A percentile compares a stretch with the other conserved stretches of the same genome.
Evolutionary conservation across 2,888 invertebrate genomes (phyloP).

Genomic region (Agrotis segetum): DNA sequence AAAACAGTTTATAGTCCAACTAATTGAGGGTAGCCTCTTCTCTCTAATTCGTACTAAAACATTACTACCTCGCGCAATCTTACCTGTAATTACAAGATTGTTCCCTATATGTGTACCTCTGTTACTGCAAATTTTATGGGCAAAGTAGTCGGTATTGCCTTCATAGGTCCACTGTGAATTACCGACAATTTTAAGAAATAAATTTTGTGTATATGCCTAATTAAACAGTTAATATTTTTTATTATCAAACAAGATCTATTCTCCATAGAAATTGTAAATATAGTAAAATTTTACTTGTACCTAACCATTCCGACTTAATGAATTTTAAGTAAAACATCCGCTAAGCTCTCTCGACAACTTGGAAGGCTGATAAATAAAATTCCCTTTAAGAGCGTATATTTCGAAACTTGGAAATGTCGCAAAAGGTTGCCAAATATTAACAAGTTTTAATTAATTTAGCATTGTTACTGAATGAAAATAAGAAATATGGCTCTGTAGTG

Average conservation of each 20-base stretch:
- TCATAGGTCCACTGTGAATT: slow-evolving; percentile 11
- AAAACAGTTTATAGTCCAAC: slow-evolving; percentile 70
- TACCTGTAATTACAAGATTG: slow-evolving; percentile 46
- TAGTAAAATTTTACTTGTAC: neutral
- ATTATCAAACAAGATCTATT: neutral
- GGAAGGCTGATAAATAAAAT: slow-evolving; percentile 27
- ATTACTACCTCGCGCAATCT: slow-evolving; percentile 57
- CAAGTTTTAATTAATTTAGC: too few species aligned
- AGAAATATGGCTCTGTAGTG: too few species aligned
- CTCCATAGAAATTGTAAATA: neutral
- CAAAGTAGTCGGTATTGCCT: slow-evolving; percentile 15
- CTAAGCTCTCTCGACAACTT: slow-evolving; percentile 1
- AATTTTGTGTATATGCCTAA: slow-evolving; percentile 26
- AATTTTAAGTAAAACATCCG: slow-evolving; percentile 6
- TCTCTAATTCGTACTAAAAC: slow-evolving; percentile 56
- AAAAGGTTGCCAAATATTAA: too few species aligned
- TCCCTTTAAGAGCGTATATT: too few species aligned
- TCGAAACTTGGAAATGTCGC: too few species aligned
- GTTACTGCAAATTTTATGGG: slow-evolving; percentile 43
- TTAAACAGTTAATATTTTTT: slow-evolving; percentile 15
- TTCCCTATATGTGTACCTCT: slow-evolving; percentile 14
- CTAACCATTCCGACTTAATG: neutral
- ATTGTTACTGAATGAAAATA: too few species aligned
- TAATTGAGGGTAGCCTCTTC: slow-evolving; percentile 59
- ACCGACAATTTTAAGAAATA: slow-evolving; percentile 15